These are phyloP conservation scores for Cryptocheilus praepositus DNA, from an alignment of 2,888 invertebrate genomes.

Conservation along the genomic window DNA sequence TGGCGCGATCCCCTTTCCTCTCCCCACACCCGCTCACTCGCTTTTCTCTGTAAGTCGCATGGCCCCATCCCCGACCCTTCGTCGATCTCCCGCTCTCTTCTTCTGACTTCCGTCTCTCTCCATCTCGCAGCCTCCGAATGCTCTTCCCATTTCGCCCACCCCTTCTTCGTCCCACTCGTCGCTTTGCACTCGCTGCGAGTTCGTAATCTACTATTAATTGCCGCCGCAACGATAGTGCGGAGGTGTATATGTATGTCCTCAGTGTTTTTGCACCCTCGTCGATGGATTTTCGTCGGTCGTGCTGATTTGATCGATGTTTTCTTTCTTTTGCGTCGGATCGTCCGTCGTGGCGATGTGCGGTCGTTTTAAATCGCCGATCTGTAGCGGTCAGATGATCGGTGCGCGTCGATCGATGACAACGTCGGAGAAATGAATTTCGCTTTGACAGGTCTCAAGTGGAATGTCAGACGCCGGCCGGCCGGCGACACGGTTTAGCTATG, in stretches of 20 bases:
- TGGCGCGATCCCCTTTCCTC: slow-evolving; percentile 38
- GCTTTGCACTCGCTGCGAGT: slow-evolving; percentile 40
- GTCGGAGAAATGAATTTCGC: too few relatives aligned
- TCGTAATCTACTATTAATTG: slow-evolving; percentile 74
- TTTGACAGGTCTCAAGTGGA: too few relatives aligned
- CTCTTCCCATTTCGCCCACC: slow-evolving; percentile 38
- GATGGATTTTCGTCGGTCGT: slow-evolving; percentile 16
- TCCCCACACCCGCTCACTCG: slow-evolving; percentile 15
- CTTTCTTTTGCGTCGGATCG: slow-evolving; percentile 12
- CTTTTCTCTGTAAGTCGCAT: slow-evolving; percentile 35
- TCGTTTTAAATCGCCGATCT: background rate
- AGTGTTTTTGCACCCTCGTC: slow-evolving; percentile 46
- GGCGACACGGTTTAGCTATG: too few relatives aligned
- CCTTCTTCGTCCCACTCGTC: slow-evolving; percentile 17
- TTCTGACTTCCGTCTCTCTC: slow-evolving; percentile 25
- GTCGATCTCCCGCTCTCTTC: slow-evolving; percentile 34
- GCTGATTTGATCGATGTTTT: background rate
- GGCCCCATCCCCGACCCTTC: slow-evolving; percentile 48
- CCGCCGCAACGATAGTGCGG: slow-evolving; percentile 68
- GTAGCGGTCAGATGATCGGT: background rate
- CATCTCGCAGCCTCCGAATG: slow-evolving; percentile 31
- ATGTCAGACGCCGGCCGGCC: too few relatives aligned
- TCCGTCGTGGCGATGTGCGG: background rate
- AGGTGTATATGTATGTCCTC: slow-evolving; percentile 44
- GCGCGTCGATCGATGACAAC: background rate